Evolutionary conservation across 2,113 vertebrate species (phyloP).

Genomic region (Loxodonta africana): DNA sequence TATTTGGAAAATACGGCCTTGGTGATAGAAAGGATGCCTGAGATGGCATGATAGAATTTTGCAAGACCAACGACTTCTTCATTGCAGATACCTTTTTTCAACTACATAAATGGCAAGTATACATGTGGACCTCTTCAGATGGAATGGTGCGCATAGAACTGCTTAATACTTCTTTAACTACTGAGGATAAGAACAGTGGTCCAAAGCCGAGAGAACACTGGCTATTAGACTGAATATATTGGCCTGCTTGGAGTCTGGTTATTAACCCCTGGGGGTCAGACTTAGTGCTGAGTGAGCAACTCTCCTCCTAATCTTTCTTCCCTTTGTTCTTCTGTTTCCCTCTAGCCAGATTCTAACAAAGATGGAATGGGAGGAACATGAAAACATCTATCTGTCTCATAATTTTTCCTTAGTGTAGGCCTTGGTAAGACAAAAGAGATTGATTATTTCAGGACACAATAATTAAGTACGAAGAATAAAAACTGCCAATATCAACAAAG

Average conservation of each 20-base stretch:
- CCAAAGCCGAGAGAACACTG: neutral
- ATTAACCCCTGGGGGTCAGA: neutral
- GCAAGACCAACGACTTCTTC: too few species aligned
- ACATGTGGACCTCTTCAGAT: too few species aligned
- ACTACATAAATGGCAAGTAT: too few species aligned
- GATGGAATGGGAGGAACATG: neutral
- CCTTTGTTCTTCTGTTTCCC: slow-evolving; percentile 11
- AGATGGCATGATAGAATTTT: too few species aligned
- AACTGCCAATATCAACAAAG: slow-evolving; percentile 68
- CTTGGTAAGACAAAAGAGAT: slow-evolving; percentile 58
- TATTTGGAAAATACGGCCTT: too few species aligned
- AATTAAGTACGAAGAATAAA: slow-evolving; percentile 64
- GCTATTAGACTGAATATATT: neutral
- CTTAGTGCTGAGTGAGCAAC: neutral
- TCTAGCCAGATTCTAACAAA: slow-evolving; percentile 2
- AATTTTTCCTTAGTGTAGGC: slow-evolving; percentile 45
- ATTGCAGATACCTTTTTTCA: too few species aligned
- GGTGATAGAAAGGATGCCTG: too few species aligned
- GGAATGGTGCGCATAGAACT: neutral
- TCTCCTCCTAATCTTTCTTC: neutral
- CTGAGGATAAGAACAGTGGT: neutral
- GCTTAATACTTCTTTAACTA: neutral
- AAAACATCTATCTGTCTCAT: neutral
- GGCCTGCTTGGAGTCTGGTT: neutral
- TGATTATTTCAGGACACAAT: slow-evolving; percentile 56